Percentiles rank a stretch among this genome's conserved stretches.
Evolutionary conservation across 23 tunicate species (phyloP).

Genomic region (Styela clava): DNA sequence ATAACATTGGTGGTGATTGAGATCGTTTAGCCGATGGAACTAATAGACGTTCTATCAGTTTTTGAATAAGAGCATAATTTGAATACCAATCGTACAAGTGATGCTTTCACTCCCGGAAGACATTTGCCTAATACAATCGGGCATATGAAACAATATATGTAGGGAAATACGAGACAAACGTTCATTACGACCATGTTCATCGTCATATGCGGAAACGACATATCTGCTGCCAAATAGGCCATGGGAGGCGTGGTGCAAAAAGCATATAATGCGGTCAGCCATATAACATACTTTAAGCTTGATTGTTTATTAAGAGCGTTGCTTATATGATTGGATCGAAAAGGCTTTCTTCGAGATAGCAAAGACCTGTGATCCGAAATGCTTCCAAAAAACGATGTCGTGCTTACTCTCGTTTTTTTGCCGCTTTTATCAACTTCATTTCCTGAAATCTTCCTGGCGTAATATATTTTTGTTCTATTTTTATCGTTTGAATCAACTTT

Average conservation of each 20-base stretch:
- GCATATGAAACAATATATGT: conserved; percentile 64
- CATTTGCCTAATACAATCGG: conserved; percentile 69
- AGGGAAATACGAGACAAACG: conserved; percentile 60
- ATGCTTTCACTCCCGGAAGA: conserved; percentile 80
- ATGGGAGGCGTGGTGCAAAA: conserved; percentile 73
- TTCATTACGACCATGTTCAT: conserved; percentile 71
- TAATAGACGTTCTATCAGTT: neutral
- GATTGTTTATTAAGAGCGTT: neutral
- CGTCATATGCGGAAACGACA: conserved; percentile 30
- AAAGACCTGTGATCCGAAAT: neutral
- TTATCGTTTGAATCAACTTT: neutral
- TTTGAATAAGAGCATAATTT: neutral
- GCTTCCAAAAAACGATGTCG: neutral
- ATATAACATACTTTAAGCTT: conserved; percentile 57
- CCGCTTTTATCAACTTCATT: neutral
- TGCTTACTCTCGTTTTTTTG: neutral
- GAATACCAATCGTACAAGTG: conserved; percentile 17
- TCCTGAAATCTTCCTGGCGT: neutral
- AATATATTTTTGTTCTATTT: neutral
- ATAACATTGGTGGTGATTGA: too few species aligned
- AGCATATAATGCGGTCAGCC: conserved; percentile 44
- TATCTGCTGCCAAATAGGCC: conserved; percentile 58
- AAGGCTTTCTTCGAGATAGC: neutral
- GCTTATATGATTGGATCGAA: neutral
- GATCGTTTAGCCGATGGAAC: neutral